Conservation (phyloP, 2,888 invertebrate species). For the Syrista parreyssii region DNA sequence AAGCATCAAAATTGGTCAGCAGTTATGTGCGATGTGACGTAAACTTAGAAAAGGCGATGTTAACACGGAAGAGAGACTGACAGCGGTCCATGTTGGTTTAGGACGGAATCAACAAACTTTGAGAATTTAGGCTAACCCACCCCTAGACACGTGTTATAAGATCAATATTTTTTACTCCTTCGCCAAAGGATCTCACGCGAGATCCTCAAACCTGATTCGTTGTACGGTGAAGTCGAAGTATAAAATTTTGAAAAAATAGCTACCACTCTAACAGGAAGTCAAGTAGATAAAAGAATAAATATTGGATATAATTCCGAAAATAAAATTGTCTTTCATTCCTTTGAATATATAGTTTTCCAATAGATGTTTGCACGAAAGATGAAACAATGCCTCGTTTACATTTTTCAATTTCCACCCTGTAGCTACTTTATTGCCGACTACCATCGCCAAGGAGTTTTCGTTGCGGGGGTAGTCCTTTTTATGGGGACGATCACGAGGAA, state of each 20-base stretch:
- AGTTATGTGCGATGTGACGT: slow-evolving; percentile 16
- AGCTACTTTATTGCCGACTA: slow-evolving; percentile 40
- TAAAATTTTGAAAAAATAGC: neutral
- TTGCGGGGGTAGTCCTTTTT: slow-evolving; percentile 38
- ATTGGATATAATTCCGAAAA: neutral
- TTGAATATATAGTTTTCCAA: neutral
- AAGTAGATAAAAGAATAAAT: neutral
- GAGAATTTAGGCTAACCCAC: slow-evolving; percentile 44
- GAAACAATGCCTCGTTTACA: slow-evolving; percentile 30
- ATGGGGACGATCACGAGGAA: slow-evolving; percentile 47
- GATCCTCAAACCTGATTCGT: neutral
- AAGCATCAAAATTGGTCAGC: neutral
- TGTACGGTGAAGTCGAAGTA: neutral
- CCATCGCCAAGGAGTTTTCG: neutral
- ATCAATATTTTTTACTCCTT: slow-evolving; percentile 47
- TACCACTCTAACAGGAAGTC: neutral
- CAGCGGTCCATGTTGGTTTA: slow-evolving; percentile 47
- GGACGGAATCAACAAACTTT: slow-evolving; percentile 45
- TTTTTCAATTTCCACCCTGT: slow-evolving; percentile 48
- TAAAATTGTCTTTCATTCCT: neutral
- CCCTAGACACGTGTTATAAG: slow-evolving; percentile 47
- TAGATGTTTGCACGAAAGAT: neutral
- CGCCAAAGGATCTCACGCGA: neutral
- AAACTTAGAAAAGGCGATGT: slow-evolving; percentile 44
- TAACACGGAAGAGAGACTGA: slow-evolving; percentile 30